Conservation (phyloP, 1,140 invertebrate species). For the Caenorhabditis brenneri region DNA sequence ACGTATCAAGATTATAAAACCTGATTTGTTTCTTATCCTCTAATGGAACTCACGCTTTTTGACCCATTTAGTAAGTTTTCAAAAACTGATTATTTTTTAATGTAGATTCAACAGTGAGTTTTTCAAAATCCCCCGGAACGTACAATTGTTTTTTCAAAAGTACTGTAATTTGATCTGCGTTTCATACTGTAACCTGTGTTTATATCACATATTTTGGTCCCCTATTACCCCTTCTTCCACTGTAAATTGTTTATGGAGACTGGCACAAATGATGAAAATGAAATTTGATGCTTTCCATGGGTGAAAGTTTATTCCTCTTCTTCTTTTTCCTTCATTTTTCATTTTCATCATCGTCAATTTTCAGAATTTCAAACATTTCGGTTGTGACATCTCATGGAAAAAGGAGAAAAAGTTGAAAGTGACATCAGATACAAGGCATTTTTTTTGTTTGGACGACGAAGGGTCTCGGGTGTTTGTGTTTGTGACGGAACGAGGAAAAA, state of each 20-base stretch:
- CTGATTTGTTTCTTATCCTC: too few species aligned
- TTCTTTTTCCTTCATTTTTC: not conserved
- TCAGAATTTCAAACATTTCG: constrained; percentile 1
- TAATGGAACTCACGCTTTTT: too few species aligned
- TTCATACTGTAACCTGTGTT: too few species aligned
- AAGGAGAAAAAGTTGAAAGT: not conserved
- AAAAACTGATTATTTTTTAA: too few species aligned
- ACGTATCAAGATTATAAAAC: too few species aligned
- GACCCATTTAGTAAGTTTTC: too few species aligned
- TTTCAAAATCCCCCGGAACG: too few species aligned
- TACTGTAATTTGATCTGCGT: too few species aligned
- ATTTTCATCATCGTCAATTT: constrained; percentile 32
- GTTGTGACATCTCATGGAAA: constrained; percentile 15
- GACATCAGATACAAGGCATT: constrained; percentile 23
- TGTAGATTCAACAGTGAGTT: too few species aligned
- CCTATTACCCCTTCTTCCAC: not conserved
- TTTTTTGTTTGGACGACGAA: not conserved
- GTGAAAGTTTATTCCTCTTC: not conserved
- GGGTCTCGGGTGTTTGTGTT: constrained; percentile 17
- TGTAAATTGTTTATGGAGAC: constrained; percentile 5
- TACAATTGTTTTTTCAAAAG: too few species aligned
- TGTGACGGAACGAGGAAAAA: constrained; percentile 7
- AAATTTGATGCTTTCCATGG: constrained; percentile 34
- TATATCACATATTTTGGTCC: too few species aligned
- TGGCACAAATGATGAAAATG: constrained; percentile 22